phyloP scores from a whole-genome alignment of 2,113 vertebrate species.

The Trematomus loennbergii region DNA sequence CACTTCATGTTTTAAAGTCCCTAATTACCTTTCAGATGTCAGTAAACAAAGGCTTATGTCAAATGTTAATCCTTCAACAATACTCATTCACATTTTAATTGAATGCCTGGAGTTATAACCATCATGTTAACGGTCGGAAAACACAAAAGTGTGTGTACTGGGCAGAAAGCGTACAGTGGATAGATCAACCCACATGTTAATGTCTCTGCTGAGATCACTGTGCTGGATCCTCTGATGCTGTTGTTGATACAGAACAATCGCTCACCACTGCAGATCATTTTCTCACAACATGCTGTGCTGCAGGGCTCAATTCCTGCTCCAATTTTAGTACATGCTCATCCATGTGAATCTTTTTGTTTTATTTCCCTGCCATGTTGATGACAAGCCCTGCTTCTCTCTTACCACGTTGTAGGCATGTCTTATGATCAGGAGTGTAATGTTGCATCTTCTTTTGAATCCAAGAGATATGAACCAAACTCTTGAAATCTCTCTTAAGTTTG shows the following conservation, averaged over 20 bases:
- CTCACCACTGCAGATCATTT: not conserved
- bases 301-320: slow-evolving; percentile 1
- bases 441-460: not conserved
- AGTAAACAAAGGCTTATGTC: slow-evolving; percentile 2
- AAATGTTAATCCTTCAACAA: not conserved
- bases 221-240: slow-evolving; percentile 9
- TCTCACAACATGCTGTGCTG: slow-evolving; percentile 6
- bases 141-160: slow-evolving; percentile 7
- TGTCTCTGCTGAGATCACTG: not conserved
- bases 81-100: not conserved
- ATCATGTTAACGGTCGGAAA: not conserved
- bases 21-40: not conserved
- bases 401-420: not conserved
- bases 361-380: slow-evolving; percentile 3
- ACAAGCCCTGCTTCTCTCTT: not conserved
- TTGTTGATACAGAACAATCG: not conserved
- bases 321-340: slow-evolving; percentile 7
- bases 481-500: not conserved
- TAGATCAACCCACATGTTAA: slow-evolving; percentile 27
- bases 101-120: not conserved
- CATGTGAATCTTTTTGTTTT: not conserved
- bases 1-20: not conserved
- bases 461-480: not conserved
- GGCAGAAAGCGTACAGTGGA: slow-evolving; percentile 1
- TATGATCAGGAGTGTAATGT: too few relatives aligned